phyloP scores from a whole-genome alignment of 2,113 vertebrate species.

The Dryoscopus gambensis region DNA sequence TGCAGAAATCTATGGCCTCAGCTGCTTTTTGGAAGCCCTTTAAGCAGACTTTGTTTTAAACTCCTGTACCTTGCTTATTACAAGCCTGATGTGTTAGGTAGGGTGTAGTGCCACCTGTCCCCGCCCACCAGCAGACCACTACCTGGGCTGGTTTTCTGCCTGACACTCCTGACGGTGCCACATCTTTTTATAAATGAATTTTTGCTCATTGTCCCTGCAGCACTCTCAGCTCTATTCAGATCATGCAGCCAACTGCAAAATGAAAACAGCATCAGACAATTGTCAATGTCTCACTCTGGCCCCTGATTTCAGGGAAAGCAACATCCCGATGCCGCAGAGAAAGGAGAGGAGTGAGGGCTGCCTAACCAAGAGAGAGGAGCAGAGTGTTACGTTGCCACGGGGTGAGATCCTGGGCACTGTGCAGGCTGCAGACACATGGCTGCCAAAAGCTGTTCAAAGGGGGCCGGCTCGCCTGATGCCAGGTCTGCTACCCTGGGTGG shows the following conservation, averaged over 20 bases:
- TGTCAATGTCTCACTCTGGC: neutral
- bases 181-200: neutral
- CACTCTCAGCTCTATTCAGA: slow-evolving; percentile 3
- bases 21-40: neutral
- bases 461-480: accelerated
- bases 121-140: neutral
- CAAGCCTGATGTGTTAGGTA: neutral
- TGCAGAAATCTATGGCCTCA: neutral
- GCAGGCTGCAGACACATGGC: neutral
- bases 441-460: neutral
- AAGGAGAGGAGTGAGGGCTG: neutral
- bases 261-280: neutral
- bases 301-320: neutral
- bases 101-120: neutral
- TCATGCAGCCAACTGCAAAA: slow-evolving; percentile 42
- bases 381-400: accelerated
- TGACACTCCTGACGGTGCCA: neutral
- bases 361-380: accelerated
- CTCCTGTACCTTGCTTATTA: neutral
- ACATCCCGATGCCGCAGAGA: accelerated
- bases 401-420: neutral
- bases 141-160: neutral
- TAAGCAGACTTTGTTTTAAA: neutral
- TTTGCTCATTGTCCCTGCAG: neutral
- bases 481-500: neutral